Base-by-base conservation (phyloP, 2,888 invertebrate species). In the Antitype chi region DNA sequence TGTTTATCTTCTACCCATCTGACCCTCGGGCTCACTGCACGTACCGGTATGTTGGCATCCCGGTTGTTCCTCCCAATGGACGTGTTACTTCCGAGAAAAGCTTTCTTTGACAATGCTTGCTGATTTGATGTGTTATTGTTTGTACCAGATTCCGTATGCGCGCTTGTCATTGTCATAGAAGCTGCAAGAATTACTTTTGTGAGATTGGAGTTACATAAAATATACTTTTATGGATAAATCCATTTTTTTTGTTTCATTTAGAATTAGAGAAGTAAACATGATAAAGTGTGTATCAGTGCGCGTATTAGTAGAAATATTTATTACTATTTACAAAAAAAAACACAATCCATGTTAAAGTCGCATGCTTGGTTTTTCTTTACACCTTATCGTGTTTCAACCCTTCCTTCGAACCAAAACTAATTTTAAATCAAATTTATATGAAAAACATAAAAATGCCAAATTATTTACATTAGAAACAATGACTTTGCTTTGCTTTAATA, bases 121-220 rank as follows among this genome's bases (percentile, higher is more conserved):
- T 96, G 95, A 88, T 92, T 97, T 86, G 95, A 93, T 81, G 96
- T 88, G 85, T 93, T 94, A 89, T 92, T 94, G 88, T 94, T 97
- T 88, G 96, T 91, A 85, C 93, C 96, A 86, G 96, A 96, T 91
- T 97, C 97, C 90, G 97, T 95, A 86, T 97, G 97, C 92, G 97
- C 97, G 93, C 97, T 97, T 92, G 97, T 97, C 92, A 98, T 97
- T 89, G 98, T 98, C 94, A 98, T 97, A 88, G 98, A 98, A 91
- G 98, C 98, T 98, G 97, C 63, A 97, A 97, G 28, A 71, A 73
- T 73, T 64, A 70, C 13, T 68, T 73, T 80, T 15, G 23, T 82
- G 38, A 82, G 83, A 71, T 71, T 71, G 38, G 23, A 74, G 59
- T 57, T 17, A 62, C 17, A 55, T n/a, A 49, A 59, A 59, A 63